Conservation (phyloP, 23 tunicate species). For the Halocynthia aurantium region DNA sequence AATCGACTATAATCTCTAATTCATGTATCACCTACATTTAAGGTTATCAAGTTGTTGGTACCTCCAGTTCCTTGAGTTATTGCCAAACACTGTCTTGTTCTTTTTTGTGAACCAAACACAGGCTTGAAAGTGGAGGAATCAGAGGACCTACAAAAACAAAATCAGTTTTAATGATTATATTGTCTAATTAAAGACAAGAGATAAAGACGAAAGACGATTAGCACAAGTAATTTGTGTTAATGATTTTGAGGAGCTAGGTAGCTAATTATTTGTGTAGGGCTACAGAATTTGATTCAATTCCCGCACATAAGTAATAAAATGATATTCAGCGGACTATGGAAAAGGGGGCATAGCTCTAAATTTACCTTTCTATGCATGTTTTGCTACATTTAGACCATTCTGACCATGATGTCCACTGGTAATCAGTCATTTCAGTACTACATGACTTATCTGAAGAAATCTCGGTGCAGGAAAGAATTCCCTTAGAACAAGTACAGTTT, state of each 20-base stretch:
- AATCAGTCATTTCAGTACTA: not conserved
- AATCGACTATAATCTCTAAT: too few relatives aligned
- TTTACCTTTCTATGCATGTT: not conserved
- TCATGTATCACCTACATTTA: too few relatives aligned
- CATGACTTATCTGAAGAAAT: too few relatives aligned
- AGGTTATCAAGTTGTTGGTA: too few relatives aligned
- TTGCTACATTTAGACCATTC: constrained; percentile 3
- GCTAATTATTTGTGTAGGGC: too few relatives aligned
- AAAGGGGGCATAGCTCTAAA: not conserved
- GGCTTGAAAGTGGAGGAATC: not conserved
- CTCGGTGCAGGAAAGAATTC: constrained; percentile 8
- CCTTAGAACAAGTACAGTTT: constrained; percentile 17
- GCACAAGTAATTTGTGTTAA: too few relatives aligned
- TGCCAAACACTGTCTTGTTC: not conserved
- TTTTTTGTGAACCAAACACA: not conserved
- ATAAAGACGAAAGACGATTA: too few relatives aligned
- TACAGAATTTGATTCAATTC: not conserved
- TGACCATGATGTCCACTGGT: constrained; percentile 4
- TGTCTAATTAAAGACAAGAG: too few relatives aligned
- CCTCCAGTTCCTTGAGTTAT: too few relatives aligned
- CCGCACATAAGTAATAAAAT: not conserved
- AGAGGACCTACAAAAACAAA: not conserved
- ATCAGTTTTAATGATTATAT: not conserved
- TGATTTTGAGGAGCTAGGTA: too few relatives aligned
- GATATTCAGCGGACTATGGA: not conserved